These are phyloP conservation scores for Rhopalosiphum padi DNA, from an alignment of 1,140 invertebrate species.

Conservation along the genomic window DNA sequence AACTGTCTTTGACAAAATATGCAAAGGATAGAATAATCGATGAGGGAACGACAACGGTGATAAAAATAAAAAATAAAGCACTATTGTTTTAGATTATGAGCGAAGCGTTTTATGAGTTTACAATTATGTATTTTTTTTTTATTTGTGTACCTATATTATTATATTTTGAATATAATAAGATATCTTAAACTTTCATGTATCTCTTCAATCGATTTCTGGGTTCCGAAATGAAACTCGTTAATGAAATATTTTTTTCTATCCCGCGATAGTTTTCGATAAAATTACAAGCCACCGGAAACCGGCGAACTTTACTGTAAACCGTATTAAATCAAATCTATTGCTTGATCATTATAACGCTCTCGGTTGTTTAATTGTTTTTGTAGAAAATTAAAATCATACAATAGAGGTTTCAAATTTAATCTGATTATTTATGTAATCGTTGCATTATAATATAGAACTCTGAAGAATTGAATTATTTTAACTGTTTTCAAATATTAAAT, in stretches of 20 bases:
- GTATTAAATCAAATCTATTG: background rate
- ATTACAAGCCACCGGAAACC: background rate
- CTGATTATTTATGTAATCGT: background rate
- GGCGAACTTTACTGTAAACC: background rate
- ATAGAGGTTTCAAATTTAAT: background rate
- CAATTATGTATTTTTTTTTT: background rate
- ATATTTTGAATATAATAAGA: background rate
- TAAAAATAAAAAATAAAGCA: background rate
- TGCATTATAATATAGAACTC: background rate
- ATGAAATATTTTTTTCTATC: background rate
- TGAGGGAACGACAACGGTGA: background rate
- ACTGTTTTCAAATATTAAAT: background rate
- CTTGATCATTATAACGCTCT: background rate
- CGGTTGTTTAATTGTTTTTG: background rate
- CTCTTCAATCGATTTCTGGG: background rate
- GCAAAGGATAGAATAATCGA: conserved; percentile 8
- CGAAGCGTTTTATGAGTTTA: background rate
- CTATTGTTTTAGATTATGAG: background rate
- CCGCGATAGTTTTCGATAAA: background rate
- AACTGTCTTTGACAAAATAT: background rate
- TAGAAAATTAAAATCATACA: background rate
- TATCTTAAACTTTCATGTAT: background rate
- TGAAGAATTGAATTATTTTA: background rate
- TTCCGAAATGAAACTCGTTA: background rate
- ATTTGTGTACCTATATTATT: background rate